phyloP scores from a whole-genome alignment of 2,797 vertebrate species.

The Pogoniulus pusillus region DNA sequence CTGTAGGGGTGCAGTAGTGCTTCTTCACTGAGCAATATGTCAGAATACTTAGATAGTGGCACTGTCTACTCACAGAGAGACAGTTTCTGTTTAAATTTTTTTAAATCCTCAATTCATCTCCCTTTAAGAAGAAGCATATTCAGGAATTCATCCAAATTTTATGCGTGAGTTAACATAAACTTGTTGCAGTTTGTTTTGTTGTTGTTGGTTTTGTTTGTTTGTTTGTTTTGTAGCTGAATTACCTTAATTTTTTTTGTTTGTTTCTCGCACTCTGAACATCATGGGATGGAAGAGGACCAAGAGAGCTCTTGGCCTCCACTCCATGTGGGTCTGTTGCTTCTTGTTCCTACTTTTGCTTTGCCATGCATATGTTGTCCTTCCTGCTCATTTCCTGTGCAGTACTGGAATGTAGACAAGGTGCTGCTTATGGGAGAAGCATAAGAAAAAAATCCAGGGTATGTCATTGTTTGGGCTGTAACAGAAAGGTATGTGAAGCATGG shows the following conservation, averaged over 20 bases:
- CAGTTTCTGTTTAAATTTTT: not conserved
- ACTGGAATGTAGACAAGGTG: not conserved
- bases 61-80: not conserved
- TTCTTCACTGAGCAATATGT: not conserved
- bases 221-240: not conserved
- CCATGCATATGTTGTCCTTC: not conserved
- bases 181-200: not conserved
- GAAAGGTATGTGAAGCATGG: not conserved
- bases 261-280: not conserved
- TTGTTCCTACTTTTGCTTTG: not conserved
- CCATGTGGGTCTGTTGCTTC: not conserved
- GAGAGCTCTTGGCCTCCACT: not conserved
- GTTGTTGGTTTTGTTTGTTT: not conserved
- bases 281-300: not conserved
- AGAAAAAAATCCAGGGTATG: not conserved
- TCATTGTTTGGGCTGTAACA: not conserved
- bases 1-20: not conserved
- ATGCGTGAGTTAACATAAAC: not conserved
- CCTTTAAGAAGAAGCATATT: not conserved
- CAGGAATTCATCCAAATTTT: rapidly evolving
- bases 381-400: not conserved
- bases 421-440: not conserved
- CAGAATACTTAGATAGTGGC: not conserved
- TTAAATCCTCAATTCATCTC: not conserved
- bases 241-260: not conserved